phyloP scores from a whole-genome alignment of 1,140 invertebrate species.

The Ostrea denselamellosa region DNA sequence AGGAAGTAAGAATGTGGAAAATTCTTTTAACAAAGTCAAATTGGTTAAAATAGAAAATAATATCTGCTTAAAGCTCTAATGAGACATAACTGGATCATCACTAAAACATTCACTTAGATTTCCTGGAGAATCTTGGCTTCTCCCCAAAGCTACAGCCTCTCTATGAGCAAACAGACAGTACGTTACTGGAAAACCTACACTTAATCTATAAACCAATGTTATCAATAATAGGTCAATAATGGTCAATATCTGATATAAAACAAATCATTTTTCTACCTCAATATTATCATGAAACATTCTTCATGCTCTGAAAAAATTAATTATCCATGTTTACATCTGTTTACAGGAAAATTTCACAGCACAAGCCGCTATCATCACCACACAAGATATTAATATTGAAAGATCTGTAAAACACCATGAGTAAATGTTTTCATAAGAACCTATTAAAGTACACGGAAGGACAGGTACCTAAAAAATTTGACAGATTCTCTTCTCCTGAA shows the following conservation, averaged over 20 bases:
- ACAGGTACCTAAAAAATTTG: neutral
- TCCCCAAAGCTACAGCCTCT: neutral
- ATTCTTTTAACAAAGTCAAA: neutral
- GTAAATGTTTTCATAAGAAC: conserved; percentile 11
- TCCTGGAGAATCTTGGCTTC: neutral
- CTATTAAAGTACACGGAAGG: neutral
- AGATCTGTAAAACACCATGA: neutral
- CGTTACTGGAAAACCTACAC: neutral
- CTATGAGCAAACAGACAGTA: neutral
- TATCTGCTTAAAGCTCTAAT: neutral
- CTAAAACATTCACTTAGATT: neutral
- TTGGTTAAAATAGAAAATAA: neutral
- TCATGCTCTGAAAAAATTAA: neutral
- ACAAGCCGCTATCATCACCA: neutral
- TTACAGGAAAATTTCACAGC: conserved; percentile 5
- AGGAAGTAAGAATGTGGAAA: neutral
- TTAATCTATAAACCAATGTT: neutral
- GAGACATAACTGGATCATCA: conserved; percentile 11
- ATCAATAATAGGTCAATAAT: neutral
- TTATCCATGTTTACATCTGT: conserved; percentile 23
- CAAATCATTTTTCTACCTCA: neutral
- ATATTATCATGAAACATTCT: neutral
- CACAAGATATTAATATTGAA: conserved; percentile 18
- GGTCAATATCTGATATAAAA: neutral
- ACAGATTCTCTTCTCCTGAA: neutral